phyloP scores from a whole-genome alignment of 2,888 invertebrate species.

The Campoletis raptor region DNA sequence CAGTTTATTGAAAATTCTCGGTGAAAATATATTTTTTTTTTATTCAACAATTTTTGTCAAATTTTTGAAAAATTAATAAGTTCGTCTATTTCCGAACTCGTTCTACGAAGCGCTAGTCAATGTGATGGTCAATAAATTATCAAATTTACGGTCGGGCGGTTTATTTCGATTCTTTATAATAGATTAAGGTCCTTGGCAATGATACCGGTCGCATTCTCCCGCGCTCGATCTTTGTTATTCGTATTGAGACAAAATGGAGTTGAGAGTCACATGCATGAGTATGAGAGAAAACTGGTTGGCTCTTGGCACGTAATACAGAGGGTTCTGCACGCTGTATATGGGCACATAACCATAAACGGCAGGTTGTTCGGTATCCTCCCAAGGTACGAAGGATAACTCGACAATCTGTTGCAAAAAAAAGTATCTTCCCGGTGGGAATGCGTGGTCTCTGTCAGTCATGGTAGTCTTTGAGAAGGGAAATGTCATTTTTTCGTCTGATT shows the following conservation, averaged over 20 bases:
- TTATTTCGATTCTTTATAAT: slow-evolving; percentile 66
- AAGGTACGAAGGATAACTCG: slow-evolving; percentile 49
- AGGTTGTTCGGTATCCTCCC: slow-evolving; percentile 62
- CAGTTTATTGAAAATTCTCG: background rate
- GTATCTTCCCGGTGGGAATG: slow-evolving; percentile 63
- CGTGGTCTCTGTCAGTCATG: slow-evolving; percentile 26
- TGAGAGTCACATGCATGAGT: slow-evolving; percentile 20
- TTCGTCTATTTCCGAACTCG: background rate
- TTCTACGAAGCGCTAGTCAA: background rate
- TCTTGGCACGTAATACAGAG: slow-evolving; percentile 51
- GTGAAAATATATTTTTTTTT: background rate
- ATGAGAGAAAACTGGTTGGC: slow-evolving; percentile 60
- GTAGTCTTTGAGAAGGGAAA: background rate
- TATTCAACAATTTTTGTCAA: background rate
- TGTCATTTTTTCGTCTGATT: background rate
- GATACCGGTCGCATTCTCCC: slow-evolving; percentile 69
- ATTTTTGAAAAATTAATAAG: background rate
- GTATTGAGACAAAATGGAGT: slow-evolving; percentile 52
- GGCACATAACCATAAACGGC: slow-evolving; percentile 68
- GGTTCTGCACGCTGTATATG: slow-evolving; percentile 56
- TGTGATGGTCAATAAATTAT: background rate
- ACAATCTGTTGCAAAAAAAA: slow-evolving; percentile 39
- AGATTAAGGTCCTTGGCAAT: slow-evolving; percentile 74
- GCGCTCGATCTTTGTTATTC: slow-evolving; percentile 53
- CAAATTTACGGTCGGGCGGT: slow-evolving; percentile 41